Percentiles rank a stretch among this genome's conserved stretches.
Evolutionary conservation across 1,140 invertebrate genomes (phyloP).

Genomic region (Zeugodacus cucurbitae): DNA sequence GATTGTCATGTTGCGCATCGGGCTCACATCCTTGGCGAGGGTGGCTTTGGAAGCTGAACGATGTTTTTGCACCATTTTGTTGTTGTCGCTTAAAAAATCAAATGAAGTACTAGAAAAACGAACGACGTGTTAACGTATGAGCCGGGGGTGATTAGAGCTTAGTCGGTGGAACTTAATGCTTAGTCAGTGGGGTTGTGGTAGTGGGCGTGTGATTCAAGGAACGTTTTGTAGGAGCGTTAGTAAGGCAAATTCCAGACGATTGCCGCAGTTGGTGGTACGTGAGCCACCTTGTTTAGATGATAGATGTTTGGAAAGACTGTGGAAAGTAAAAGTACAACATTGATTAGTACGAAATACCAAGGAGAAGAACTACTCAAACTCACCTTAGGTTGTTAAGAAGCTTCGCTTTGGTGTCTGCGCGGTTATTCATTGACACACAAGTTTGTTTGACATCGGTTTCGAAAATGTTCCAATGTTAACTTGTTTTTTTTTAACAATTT

Average conservation of each 20-base stretch:
- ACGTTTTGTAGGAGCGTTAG: slow-evolving; percentile 60
- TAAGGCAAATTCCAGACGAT: slow-evolving; percentile 61
- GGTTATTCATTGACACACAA: slow-evolving; percentile 66
- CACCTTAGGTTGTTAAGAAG: slow-evolving; percentile 63
- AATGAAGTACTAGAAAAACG: background rate
- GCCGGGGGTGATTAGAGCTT: background rate
- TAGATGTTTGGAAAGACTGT: slow-evolving; percentile 61
- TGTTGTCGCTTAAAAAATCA: background rate
- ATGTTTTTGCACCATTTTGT: slow-evolving; percentile 59
- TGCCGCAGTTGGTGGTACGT: slow-evolving; percentile 62
- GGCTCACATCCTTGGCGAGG: slow-evolving; percentile 59
- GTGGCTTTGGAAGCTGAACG: slow-evolving; percentile 58
- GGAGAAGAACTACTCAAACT: slow-evolving; percentile 23
- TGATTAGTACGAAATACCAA: background rate
- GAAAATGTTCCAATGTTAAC: background rate
- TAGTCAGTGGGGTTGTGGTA: background rate
- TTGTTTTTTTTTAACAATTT: background rate
- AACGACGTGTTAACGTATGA: background rate
- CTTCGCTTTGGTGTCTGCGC: slow-evolving; percentile 61
- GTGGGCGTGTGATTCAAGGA: slow-evolving; percentile 51
- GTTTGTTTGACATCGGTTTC: slow-evolving; percentile 38
- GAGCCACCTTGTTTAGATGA: slow-evolving; percentile 64
- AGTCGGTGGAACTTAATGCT: background rate
- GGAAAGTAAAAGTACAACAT: background rate
- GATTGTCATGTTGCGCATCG: slow-evolving; percentile 51